A percentile compares a stretch with the other conserved stretches of the same genome.
Evolutionary conservation across 1,140 invertebrate genomes (phyloP).

Genomic region (Holotrichia oblita): DNA sequence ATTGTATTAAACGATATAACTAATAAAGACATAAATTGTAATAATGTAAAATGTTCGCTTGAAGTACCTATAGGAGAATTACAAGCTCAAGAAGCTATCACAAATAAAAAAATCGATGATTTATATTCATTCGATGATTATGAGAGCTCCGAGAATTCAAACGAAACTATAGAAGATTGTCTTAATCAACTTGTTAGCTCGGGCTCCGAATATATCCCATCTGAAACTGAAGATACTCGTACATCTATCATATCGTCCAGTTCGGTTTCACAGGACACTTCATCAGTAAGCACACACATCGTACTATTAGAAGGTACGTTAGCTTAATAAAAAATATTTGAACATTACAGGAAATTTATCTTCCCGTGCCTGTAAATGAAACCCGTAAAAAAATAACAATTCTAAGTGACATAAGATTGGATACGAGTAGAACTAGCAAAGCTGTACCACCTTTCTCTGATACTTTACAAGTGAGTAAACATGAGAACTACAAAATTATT

Average conservation of each 20-base stretch:
- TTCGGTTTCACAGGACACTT: neutral
- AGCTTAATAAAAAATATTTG: neutral
- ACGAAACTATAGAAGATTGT: neutral
- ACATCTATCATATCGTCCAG: slow-evolving; percentile 1
- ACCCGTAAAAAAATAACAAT: slow-evolving; percentile 7
- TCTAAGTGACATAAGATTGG: slow-evolving; percentile 6
- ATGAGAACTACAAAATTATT: neutral
- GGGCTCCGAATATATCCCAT: slow-evolving; percentile 6
- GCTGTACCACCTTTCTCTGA: neutral
- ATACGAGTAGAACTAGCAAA: neutral
- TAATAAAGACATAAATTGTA: neutral
- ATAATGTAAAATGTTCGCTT: neutral
- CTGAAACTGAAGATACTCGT: neutral
- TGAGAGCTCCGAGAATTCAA: neutral
- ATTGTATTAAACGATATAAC: neutral
- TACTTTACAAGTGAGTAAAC: neutral
- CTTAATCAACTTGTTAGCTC: neutral
- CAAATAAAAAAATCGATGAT: neutral
- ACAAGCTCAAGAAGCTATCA: neutral
- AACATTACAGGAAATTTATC: neutral
- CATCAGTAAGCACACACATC: neutral
- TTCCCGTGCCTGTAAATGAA: neutral
- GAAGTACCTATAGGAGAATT: neutral
- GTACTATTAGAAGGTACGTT: neutral
- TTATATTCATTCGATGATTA: neutral